A percentile compares a stretch with the other conserved stretches of the same genome.
phyloP scores from a whole-genome alignment of 2,888 invertebrate genomes.

The Dryococelus australis region DNA sequence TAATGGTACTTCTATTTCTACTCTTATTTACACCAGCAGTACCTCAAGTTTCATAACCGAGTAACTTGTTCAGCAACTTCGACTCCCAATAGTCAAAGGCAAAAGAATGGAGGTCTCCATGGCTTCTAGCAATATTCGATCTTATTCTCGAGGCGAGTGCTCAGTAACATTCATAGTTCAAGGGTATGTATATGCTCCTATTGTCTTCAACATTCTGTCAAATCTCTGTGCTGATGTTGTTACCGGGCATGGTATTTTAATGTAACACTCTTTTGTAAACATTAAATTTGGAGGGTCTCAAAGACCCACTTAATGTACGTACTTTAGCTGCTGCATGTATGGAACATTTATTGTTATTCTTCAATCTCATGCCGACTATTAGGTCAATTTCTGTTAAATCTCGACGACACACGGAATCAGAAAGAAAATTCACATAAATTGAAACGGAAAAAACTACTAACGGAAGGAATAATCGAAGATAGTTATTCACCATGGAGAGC shows the following conservation, averaged over 20 bases:
- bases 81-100: too few relatives aligned
- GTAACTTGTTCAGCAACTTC: too few relatives aligned
- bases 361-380: not conserved
- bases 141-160: too few relatives aligned
- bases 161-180: too few relatives aligned
- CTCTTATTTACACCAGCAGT: too few relatives aligned
- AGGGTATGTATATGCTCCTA: not conserved
- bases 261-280: not conserved
- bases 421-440: constrained; percentile 20
- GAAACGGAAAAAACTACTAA: not conserved
- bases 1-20: too few relatives aligned
- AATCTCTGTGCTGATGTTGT: constrained; percentile 17
- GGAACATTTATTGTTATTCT: constrained; percentile 1
- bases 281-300: constrained; percentile 31
- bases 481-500: constrained; percentile 25
- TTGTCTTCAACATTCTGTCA: not conserved
- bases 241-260: constrained; percentile 26
- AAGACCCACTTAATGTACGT: not conserved
- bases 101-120: too few relatives aligned
- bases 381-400: not conserved
- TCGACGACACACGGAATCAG: too few relatives aligned
- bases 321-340: not conserved
- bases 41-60: too few relatives aligned
- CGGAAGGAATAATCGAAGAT: constrained; percentile 27
- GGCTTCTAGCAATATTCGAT: too few relatives aligned